Conservation (phyloP, 2,888 invertebrate species). For the Tupiocoris notatus region DNA sequence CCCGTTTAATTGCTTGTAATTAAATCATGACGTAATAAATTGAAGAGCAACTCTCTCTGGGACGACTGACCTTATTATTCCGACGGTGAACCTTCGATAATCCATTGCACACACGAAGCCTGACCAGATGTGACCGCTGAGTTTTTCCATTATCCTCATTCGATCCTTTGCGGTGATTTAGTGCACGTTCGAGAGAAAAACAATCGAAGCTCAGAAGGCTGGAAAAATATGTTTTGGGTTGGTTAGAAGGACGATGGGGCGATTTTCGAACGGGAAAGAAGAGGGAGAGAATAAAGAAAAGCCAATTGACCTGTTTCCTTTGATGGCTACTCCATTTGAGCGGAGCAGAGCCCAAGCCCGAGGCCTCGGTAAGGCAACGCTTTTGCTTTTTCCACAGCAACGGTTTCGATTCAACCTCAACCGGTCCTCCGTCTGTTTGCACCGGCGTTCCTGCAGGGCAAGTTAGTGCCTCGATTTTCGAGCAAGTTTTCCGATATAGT, state of each 20-base stretch:
- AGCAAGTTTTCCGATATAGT: too few species aligned
- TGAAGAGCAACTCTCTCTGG: too few species aligned
- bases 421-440: too few species aligned
- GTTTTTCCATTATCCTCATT: not conserved
- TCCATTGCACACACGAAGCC: not conserved
- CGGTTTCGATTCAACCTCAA: not conserved
- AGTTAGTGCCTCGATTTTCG: not conserved
- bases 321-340: constrained; percentile 33
- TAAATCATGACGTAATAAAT: too few species aligned
- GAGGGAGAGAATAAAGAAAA: constrained; percentile 9
- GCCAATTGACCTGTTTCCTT: constrained; percentile 40
- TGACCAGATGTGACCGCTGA: not conserved
- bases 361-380: not conserved
- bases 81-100: not conserved
- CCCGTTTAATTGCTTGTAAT: too few species aligned
- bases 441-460: too few species aligned
- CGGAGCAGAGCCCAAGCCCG: not conserved
- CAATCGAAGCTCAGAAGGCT: constrained; percentile 23
- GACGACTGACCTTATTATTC: too few species aligned
- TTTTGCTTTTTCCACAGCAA: not conserved
- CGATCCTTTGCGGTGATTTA: not conserved
- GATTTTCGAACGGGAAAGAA: not conserved
- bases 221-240: constrained; percentile 30
- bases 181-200: not conserved
- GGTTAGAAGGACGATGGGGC: not conserved